Conservation (phyloP, 2,888 invertebrate species). For the Campopleginae sp. region DNA sequence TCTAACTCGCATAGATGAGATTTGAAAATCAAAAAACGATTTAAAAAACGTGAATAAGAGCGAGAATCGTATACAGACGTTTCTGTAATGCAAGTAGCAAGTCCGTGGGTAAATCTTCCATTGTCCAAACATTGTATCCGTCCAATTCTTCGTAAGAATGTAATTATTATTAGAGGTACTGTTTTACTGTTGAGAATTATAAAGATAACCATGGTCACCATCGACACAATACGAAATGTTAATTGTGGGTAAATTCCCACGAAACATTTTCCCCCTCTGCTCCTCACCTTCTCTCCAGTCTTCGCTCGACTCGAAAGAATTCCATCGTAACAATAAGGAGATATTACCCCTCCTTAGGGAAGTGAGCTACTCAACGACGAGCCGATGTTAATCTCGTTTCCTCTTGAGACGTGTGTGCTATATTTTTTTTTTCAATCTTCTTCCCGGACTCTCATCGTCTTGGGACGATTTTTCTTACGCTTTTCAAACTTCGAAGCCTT, state of each 20-base stretch:
- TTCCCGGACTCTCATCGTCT: conserved; percentile 25
- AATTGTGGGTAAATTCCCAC: conserved; percentile 84
- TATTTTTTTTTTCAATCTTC: conserved; percentile 51
- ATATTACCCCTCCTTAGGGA: conserved; percentile 67
- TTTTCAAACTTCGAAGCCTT: not conserved
- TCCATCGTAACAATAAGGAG: conserved; percentile 70
- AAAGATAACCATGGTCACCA: conserved; percentile 81
- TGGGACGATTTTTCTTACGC: conserved; percentile 38
- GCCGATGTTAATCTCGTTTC: conserved; percentile 71
- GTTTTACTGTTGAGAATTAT: conserved; percentile 81
- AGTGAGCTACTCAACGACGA: conserved; percentile 65
- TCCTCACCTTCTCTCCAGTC: not conserved
- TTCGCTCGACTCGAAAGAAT: conserved; percentile 49
- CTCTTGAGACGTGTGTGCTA: conserved; percentile 67
- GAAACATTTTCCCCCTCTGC: conserved; percentile 73
- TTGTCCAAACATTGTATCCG: conserved; percentile 72
- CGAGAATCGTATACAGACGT: conserved; percentile 42
- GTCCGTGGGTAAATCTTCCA: conserved; percentile 68
- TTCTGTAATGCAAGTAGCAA: conserved; percentile 45
- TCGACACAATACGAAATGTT: conserved; percentile 79
- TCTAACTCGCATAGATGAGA: conserved; percentile 5
- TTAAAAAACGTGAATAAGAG: conserved; percentile 25
- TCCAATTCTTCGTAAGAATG: conserved; percentile 77
- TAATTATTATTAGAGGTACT: conserved; percentile 79
- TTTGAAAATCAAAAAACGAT: conserved; percentile 13